Conservation (phyloP, 2,888 invertebrate species). For the Marronus borbonicus region DNA sequence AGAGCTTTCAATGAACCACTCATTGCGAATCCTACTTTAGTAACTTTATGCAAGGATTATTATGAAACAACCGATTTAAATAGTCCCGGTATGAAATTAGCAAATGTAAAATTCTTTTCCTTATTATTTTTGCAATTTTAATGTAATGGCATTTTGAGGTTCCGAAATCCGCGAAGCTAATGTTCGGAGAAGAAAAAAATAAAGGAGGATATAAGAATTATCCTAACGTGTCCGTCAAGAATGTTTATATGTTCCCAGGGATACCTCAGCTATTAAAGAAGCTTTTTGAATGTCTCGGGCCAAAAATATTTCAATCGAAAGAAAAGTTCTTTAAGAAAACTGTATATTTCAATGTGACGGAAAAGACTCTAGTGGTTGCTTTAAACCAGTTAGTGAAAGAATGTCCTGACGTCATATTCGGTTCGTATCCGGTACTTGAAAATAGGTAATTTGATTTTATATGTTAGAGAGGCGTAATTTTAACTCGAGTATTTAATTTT, state of each 20-base stretch:
- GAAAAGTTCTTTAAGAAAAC: conserved; percentile 68
- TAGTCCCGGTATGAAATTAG: conserved; percentile 69
- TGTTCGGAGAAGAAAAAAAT: conserved; percentile 63
- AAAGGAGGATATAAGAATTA: conserved; percentile 64
- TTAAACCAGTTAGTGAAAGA: conserved; percentile 69
- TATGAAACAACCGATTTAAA: conserved; percentile 67
- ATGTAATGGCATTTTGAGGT: conserved; percentile 69
- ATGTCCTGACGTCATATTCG: conserved; percentile 72
- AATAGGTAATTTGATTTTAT: conserved; percentile 65
- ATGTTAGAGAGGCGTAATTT: conserved; percentile 4
- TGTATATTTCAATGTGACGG: conserved; percentile 70
- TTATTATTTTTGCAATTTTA: not conserved
- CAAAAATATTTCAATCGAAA: conserved; percentile 67
- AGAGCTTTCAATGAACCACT: conserved; percentile 72
- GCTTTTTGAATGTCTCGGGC: conserved; percentile 65
- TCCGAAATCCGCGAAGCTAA: conserved; percentile 70
- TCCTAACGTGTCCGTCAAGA: conserved; percentile 72
- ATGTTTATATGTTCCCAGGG: conserved; percentile 82
- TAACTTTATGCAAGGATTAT: conserved; percentile 69
- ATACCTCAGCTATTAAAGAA: conserved; percentile 74
- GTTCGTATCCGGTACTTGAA: conserved; percentile 72
- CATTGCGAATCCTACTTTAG: conserved; percentile 69
- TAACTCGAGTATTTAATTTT: conserved; percentile 54
- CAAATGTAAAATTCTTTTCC: conserved; percentile 60
- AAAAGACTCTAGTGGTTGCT: conserved; percentile 69